Conservation (phyloP, 2,113 vertebrate species). For the Athene cunicularia region DNA sequence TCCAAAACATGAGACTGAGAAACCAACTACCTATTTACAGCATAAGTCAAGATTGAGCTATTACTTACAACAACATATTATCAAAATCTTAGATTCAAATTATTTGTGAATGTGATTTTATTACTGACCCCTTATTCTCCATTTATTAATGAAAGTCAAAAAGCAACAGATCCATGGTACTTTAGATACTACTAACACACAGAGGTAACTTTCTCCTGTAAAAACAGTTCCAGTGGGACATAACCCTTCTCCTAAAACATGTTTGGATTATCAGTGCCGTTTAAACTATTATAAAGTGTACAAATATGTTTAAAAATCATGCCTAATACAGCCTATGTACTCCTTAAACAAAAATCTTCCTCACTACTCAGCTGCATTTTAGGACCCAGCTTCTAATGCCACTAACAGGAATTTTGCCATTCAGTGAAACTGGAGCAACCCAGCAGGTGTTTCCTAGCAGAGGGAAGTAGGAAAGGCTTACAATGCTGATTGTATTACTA, state of each 20-base stretch:
- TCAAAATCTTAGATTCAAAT: not conserved
- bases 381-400: not conserved
- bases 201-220: not conserved
- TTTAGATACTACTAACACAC: not conserved
- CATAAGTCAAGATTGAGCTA: not conserved
- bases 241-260: not conserved
- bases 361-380: not conserved
- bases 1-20: not conserved
- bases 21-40: not conserved
- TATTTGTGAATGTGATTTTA: not conserved
- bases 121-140: not conserved
- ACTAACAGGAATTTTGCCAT: not conserved
- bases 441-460: not conserved
- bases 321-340: not conserved
- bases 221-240: not conserved
- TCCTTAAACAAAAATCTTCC: not conserved
- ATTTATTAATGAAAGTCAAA: not conserved
- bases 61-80: not conserved
- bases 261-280: not conserved
- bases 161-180: not conserved
- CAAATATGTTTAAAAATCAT: not conserved
- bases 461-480: not conserved
- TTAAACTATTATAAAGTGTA: not conserved
- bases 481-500: not conserved
- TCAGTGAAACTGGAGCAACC: not conserved